Evolutionary conservation across 2,888 invertebrate species (phyloP).

Genomic region (Drosophila anomelani): DNA sequence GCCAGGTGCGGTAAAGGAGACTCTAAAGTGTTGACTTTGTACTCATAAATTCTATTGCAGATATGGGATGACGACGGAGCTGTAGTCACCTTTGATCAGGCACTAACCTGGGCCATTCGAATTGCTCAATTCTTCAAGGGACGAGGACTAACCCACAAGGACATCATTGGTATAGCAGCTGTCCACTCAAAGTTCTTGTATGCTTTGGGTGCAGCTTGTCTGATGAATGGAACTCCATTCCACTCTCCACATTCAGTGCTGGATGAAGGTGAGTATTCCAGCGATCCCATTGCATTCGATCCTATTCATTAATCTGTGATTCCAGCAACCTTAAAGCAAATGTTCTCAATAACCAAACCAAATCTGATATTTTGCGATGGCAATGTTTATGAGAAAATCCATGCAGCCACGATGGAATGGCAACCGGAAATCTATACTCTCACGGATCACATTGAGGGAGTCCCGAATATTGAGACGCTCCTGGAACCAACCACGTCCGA

Average conservation of each 20-base stretch:
- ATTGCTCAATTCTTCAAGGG: constrained; percentile 2
- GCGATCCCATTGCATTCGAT: too few species aligned
- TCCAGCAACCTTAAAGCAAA: background rate
- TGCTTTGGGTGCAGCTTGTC: background rate
- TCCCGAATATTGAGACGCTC: too few species aligned
- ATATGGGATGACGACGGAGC: background rate
- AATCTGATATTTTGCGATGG: background rate
- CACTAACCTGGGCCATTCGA: constrained; percentile 1
- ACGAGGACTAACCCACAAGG: constrained; percentile 1
- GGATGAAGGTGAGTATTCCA: background rate
- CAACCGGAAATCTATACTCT: too few species aligned
- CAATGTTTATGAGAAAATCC: too few species aligned
- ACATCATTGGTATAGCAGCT: background rate
- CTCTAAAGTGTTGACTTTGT: fast-evolving
- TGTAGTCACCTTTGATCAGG: background rate
- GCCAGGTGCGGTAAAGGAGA: background rate
- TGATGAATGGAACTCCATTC: constrained; percentile 6
- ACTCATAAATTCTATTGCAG: background rate
- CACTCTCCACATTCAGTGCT: background rate
- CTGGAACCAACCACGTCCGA: too few species aligned
- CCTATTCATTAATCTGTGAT: too few species aligned
- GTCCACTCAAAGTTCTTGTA: background rate
- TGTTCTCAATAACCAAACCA: constrained; percentile 1
- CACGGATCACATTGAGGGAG: too few species aligned
- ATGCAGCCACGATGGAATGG: too few species aligned